These are phyloP conservation scores for Acholoe squamosa DNA, from an alignment of 2,888 invertebrate species.

Conservation along the genomic window DNA sequence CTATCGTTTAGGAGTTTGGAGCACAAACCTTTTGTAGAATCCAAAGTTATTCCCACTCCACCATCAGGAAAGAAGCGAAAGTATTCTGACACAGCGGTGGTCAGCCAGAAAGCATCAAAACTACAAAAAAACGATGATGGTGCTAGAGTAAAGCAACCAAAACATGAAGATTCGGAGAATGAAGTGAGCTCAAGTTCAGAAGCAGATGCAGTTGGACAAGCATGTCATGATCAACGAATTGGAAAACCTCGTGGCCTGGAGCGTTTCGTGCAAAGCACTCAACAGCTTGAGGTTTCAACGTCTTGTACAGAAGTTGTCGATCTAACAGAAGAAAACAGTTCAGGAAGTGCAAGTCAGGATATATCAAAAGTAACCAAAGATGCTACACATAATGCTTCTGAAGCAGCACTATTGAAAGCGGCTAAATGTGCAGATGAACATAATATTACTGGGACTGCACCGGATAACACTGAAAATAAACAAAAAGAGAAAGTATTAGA, in stretches of 20 bases:
- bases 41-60: slow-evolving; percentile 35
- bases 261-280: slow-evolving; percentile 71
- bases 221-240: background rate
- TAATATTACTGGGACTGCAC: background rate
- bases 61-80: slow-evolving; percentile 70
- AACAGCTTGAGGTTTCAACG: slow-evolving; percentile 72
- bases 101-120: slow-evolving; percentile 68
- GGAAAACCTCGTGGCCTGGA: slow-evolving; percentile 68
- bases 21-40: slow-evolving; percentile 61
- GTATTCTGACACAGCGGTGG: slow-evolving; percentile 66
- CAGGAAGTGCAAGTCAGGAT: background rate
- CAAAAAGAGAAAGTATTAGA: background rate
- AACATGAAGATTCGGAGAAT: slow-evolving; percentile 66
- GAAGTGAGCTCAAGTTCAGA: slow-evolving; percentile 71
- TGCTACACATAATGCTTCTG: no score
- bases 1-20: slow-evolving; percentile 69
- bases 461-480: background rate
- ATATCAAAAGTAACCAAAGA: background rate
- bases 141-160: background rate
- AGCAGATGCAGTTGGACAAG: background rate
- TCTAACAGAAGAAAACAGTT: slow-evolving; percentile 69
- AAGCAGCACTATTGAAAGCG: background rate
- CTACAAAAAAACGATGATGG: slow-evolving; percentile 45
- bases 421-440: background rate
- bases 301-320: slow-evolving; percentile 76